Evolutionary conservation across 2,888 invertebrate genomes (phyloP).

Genomic region (Azorinus chamasolen): DNA sequence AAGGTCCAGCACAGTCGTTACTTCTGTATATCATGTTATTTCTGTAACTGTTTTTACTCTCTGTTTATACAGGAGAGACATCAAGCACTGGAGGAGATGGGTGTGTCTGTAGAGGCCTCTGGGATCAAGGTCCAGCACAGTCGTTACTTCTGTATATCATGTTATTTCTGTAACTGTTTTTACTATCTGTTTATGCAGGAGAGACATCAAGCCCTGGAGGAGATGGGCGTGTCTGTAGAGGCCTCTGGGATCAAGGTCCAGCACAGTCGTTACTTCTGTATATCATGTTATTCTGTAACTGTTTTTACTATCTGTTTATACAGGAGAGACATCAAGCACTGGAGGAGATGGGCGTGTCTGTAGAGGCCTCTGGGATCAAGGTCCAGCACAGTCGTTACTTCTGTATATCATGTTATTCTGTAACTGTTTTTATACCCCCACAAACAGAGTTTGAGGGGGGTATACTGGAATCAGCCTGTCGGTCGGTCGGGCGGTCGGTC

Average conservation of each 20-base stretch:
- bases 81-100: conserved; percentile 99
- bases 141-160: conserved; percentile 98
- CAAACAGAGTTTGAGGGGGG: too few relatives aligned
- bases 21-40: too few relatives aligned
- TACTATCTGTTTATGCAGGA: too few relatives aligned
- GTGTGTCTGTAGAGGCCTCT: conserved; percentile 98
- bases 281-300: too few relatives aligned
- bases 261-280: conserved; percentile 99
- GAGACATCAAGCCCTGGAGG: conserved; percentile 97
- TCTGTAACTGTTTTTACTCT: too few relatives aligned
- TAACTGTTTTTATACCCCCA: too few relatives aligned
- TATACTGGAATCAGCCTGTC: too few relatives aligned
- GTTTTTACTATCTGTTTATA: too few relatives aligned
- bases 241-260: conserved; percentile 98
- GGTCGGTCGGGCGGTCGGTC: too few relatives aligned
- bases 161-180: too few relatives aligned
- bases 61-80: conserved; percentile 96
- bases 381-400: conserved; percentile 99
- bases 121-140: conserved; percentile 99
- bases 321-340: conserved; percentile 98
- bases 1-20: conserved; percentile 98
- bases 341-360: conserved; percentile 99
- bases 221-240: conserved; percentile 99
- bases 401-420: too few relatives aligned
- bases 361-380: conserved; percentile 98